These are phyloP conservation scores for Gymnodraco acuticeps DNA, from an alignment of 2,797 vertebrate genomes.

Conservation along the genomic window DNA sequence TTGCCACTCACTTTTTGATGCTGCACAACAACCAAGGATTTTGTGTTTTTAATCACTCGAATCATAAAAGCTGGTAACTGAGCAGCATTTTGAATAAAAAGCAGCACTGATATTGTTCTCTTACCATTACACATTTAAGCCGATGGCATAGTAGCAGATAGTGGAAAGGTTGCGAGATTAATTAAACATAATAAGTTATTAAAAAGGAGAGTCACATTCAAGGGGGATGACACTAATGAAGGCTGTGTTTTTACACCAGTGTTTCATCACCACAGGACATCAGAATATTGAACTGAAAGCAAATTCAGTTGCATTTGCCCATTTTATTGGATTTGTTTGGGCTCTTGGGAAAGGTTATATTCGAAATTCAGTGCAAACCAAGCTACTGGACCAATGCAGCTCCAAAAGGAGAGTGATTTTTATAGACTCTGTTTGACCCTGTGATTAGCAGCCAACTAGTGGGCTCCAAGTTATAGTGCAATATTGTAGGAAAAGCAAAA, in stretches of 20 bases:
- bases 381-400: neutral
- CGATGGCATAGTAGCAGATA: constrained; percentile 6
- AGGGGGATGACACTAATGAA: constrained; percentile 26
- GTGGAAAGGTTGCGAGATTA: constrained; percentile 6
- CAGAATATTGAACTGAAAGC: neutral
- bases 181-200: neutral
- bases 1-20: neutral
- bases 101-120: neutral
- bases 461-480: too few relatives aligned
- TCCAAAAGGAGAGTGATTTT: neutral
- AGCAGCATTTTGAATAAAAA: constrained; percentile 1
- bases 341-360: neutral
- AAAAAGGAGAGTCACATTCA: constrained; percentile 21
- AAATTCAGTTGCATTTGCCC: neutral
- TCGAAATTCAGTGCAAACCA: neutral
- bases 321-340: neutral
- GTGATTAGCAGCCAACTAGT: neutral
- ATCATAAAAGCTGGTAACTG: constrained; percentile 5
- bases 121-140: neutral
- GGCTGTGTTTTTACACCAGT: constrained; percentile 7
- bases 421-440: neutral
- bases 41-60: neutral
- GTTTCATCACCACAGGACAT: neutral
- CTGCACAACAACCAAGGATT: neutral
- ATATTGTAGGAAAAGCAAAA: too few relatives aligned